Evolutionary conservation across 1,140 invertebrate species (phyloP), one percentile per base, ranked within the genome.

Genomic region (Hycleus phaleratus): DNA sequence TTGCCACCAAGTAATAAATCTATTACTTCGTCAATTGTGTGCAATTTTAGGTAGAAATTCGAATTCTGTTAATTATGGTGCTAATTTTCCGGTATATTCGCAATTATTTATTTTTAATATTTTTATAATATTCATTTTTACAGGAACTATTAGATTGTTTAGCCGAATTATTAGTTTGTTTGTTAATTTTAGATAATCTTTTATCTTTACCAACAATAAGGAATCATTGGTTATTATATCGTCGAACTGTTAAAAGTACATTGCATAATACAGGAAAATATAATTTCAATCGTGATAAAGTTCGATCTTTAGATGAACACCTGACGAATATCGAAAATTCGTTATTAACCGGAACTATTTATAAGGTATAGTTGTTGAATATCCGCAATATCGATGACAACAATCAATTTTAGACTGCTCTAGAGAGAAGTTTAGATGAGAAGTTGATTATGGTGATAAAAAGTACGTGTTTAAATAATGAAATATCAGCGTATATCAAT

Each of bases 101-200:
- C 61, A 45, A 74, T 70, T 62, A 67, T 75, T 49, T 61, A 74
- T 32, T 69, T n/a, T 66, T 70, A 48, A 50, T 18, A 18, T 18
- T 18, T 18, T 18, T 18, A 1, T 18, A 18, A 18, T 18, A 18
- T 18, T 1, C 75, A 18, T 75, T 24, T 70, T 71, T 74, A 64
- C 70, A 82, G 78, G 75, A 75, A 65, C 74, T 83, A 25, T 80
- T 85, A 66, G 81, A 84, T 61, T 77, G 83, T 60, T 73, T 90
- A 6, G 80, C 82, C 10, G 80, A 86, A 66, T 66, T 90, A 12
- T 78, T 91, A 25, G 71, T 80, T n/a, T 77, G 85, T 44, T 74
- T 91, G 4, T 74, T 90, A 7, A 86, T 81, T 18, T 64, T 92
- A 8, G 89, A 92, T 70, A 81, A 84, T 72, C 73, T 91, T 10